phyloP scores from a whole-genome alignment of 2,888 invertebrate species.

The Luperina nickerlii region DNA sequence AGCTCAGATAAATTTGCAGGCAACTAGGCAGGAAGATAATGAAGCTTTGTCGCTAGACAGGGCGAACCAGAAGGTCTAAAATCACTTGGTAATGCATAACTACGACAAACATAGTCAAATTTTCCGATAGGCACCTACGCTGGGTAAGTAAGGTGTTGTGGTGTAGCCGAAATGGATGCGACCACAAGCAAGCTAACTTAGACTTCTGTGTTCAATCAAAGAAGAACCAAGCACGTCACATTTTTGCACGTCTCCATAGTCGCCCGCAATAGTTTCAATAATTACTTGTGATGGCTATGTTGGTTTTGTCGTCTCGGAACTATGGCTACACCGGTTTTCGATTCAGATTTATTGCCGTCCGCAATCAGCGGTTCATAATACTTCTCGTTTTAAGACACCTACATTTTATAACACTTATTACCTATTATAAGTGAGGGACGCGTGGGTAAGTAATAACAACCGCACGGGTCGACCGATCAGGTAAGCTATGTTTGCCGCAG shows the following conservation, averaged over 20 bases:
- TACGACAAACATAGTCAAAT: not conserved
- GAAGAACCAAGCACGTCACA: not conserved
- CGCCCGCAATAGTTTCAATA: not conserved
- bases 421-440: too few relatives aligned
- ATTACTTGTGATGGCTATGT: conserved; percentile 2
- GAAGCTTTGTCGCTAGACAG: not conserved
- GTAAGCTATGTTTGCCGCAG: too few relatives aligned
- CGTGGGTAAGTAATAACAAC: too few relatives aligned
- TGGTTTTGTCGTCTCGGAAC: conserved; percentile 13
- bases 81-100: not conserved
- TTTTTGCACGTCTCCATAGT: not conserved
- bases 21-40: too few relatives aligned
- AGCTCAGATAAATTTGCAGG: not conserved
- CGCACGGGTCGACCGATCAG: too few relatives aligned
- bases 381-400: conserved; percentile 2
- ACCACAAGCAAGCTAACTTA: not conserved
- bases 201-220: not conserved
- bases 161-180: not conserved
- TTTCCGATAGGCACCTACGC: not conserved
- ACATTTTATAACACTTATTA: not conserved
- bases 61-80: not conserved
- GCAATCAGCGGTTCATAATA: conserved; percentile 24
- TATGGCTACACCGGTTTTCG: conserved; percentile 51
- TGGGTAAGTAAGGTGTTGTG: not conserved
- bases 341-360: conserved; percentile 25